Conservation (phyloP, 2,797 vertebrate genomes). For the Miichthys miiuy region DNA sequence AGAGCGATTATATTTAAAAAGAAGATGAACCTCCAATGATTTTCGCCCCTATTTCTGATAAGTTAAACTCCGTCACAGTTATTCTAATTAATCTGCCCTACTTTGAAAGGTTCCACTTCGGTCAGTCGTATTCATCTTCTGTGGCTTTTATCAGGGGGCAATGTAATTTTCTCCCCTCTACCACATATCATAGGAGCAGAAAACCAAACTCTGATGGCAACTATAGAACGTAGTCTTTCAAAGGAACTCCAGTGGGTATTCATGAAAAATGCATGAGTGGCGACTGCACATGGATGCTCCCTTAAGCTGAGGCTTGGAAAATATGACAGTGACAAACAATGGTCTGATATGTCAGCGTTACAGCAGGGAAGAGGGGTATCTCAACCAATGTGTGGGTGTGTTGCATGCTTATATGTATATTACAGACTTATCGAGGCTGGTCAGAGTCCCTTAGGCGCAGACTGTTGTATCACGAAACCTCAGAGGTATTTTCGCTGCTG, state of each 20-base stretch:
- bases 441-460: conserved; percentile 50
- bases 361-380: conserved; percentile 46
- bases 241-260: conserved; percentile 74
- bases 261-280: conserved; percentile 86
- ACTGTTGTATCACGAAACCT: conserved; percentile 16
- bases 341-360: conserved; percentile 67
- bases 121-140: conserved; percentile 58
- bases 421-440: conserved; percentile 47
- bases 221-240: conserved; percentile 67
- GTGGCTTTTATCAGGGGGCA: conserved; percentile 69
- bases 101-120: conserved; percentile 59
- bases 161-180: conserved; percentile 68
- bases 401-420: conserved; percentile 57
- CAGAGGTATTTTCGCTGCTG: conserved; percentile 31
- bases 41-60: conserved; percentile 34
- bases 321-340: conserved; percentile 82
- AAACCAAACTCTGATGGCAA: conserved; percentile 66
- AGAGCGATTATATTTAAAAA: conserved; percentile 47
- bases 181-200: conserved; percentile 69
- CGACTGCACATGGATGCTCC: conserved; percentile 76
- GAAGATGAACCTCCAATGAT: conserved; percentile 29
- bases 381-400: conserved; percentile 53
- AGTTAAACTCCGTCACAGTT: conserved; percentile 42
- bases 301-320: conserved; percentile 73
- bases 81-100: conserved; percentile 70